These are phyloP conservation scores for Craseonycteris thonglongyai DNA, from an alignment of 2,113 vertebrate species.

Conservation along the genomic window DNA sequence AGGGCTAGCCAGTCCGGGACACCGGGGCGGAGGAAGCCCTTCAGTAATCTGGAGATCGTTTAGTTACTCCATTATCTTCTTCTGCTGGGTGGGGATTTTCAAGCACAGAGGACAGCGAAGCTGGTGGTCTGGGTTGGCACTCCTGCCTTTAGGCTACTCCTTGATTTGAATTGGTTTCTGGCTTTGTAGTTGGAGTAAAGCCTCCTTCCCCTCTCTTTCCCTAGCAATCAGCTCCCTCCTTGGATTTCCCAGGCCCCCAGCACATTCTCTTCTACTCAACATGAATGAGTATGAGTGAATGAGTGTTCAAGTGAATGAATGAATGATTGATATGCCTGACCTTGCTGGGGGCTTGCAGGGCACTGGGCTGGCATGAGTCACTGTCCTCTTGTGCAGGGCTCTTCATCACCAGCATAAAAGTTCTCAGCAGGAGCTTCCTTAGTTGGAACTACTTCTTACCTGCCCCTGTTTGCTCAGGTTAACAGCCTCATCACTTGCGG, in stretches of 20 bases:
- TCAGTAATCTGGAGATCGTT: no score
- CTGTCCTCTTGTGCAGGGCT: background rate
- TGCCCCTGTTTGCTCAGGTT: background rate
- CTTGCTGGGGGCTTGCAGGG: background rate
- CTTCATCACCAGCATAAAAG: background rate
- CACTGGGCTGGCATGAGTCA: background rate
- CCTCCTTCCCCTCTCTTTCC: accelerated
- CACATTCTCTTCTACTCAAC: background rate
- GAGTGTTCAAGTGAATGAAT: background rate
- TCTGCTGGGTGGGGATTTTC: background rate
- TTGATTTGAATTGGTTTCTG: background rate
- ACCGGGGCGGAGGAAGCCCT: background rate
- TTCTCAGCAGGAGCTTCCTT: background rate
- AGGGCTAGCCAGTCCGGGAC: background rate
- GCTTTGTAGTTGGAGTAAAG: background rate
- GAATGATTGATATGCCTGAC: no score
- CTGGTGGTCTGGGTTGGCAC: background rate
- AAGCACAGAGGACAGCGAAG: background rate
- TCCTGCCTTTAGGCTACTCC: background rate
- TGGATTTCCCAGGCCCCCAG: background rate
- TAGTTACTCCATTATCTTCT: background rate
- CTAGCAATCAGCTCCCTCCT: background rate
- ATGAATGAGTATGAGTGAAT: background rate
- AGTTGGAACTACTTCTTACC: background rate
- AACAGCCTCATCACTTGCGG: background rate